A percentile compares a stretch with the other conserved stretches of the same genome.
Evolutionary conservation across 2,113 vertebrate genomes (phyloP).

Genomic region (Electrona antarctica): DNA sequence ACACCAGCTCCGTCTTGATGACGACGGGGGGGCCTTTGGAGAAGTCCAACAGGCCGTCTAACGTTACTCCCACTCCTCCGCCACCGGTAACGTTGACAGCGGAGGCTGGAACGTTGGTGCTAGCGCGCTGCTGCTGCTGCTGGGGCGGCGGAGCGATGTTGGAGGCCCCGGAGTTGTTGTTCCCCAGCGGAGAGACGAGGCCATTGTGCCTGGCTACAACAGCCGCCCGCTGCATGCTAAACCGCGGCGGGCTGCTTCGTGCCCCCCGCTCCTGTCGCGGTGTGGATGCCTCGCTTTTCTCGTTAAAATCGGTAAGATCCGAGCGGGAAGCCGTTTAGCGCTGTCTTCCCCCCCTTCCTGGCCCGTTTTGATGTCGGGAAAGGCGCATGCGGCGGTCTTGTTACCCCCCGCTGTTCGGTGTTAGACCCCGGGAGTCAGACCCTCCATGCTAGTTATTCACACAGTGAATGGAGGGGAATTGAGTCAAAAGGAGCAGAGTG

Average conservation of each 20-base stretch:
- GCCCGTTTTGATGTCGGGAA: slow-evolving; percentile 38
- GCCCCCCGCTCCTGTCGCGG: slow-evolving; percentile 44
- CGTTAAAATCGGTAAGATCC: slow-evolving; percentile 21
- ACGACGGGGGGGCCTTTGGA: slow-evolving; percentile 80
- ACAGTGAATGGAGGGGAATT: slow-evolving; percentile 69
- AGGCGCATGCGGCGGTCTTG: slow-evolving; percentile 65
- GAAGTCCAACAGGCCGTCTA: slow-evolving; percentile 79
- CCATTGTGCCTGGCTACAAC: slow-evolving; percentile 61
- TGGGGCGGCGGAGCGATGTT: slow-evolving; percentile 84
- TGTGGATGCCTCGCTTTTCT: slow-evolving; percentile 19
- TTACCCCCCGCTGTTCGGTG: slow-evolving; percentile 66
- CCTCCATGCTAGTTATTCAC: slow-evolving; percentile 73
- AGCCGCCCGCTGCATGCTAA: slow-evolving; percentile 68
- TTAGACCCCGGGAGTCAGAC: slow-evolving; percentile 64
- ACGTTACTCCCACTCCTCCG: slow-evolving; percentile 64
- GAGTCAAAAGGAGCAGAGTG: slow-evolving; percentile 55
- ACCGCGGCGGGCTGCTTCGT: slow-evolving; percentile 46
- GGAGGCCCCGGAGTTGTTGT: slow-evolving; percentile 92
- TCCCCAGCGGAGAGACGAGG: slow-evolving; percentile 85
- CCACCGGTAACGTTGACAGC: slow-evolving; percentile 25
- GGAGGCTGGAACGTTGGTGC: slow-evolving; percentile 20
- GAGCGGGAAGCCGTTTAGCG: slow-evolving; percentile 1
- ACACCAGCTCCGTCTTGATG: slow-evolving; percentile 95
- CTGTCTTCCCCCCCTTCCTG: slow-evolving; percentile 31
- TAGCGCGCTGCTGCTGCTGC: slow-evolving; percentile 47